Evolutionary conservation across 2,888 invertebrate species (phyloP), one percentile per base, ranked within the genome.

Genomic region (Drosophila neonasuta): DNA sequence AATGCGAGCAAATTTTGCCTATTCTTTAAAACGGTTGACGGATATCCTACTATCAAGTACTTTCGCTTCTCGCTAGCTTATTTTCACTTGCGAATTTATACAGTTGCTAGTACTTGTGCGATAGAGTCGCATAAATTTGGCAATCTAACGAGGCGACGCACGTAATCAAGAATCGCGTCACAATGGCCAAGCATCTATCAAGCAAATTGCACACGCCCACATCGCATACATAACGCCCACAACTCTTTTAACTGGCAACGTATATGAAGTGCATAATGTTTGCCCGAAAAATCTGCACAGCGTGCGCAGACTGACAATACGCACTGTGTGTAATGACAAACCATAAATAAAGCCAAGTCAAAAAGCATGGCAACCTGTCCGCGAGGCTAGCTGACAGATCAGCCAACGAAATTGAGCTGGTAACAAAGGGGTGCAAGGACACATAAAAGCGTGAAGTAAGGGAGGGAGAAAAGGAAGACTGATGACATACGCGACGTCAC

Each of bases 111-210:
- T 15, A 41, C 11, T 34, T 29, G 36, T 36, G 36, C n/a, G 20
- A 39, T 29, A 48, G 41, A 34, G 55, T 1, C 42, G 17, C 83
- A 74, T 83, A 62, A 74, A 71, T 78, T 63, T 65, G 17, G 50
- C 55, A 55, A 48, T 46, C 59, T 58, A 75, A 70, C 63, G 49
- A 66, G 60, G 57, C 57, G 50, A 39, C 36, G 50, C 61, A 71
- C 58, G 58, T 67, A 72, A 58, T 71, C 68, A 71, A 66, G 65
- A 62, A 58, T 29, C 63, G 61, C 68, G 55, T 68, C 68, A 67
- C 59, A 79, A 60, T 75, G 73, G 49, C 67, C 67, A 55, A 55
- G 42, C 85, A 87, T 86, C 68, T 74, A 85, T 87, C 87, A 86
- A 71, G 45, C 63, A 79, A 81, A 81, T 87, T 82, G 77, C 50